Conservation (phyloP, 2,113 vertebrate genomes). For the Pangasianodon gigas region DNA sequence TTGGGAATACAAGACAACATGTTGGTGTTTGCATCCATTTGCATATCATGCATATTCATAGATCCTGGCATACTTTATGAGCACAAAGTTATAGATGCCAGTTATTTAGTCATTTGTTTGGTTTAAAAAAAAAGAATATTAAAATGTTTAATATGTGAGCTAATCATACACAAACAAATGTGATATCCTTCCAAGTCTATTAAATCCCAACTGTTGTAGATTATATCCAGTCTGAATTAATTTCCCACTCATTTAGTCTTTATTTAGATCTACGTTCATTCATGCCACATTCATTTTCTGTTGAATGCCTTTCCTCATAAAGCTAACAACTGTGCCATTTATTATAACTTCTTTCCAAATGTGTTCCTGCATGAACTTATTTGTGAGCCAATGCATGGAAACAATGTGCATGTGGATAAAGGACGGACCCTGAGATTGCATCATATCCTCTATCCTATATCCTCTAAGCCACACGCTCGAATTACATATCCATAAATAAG, state of each 20-base stretch:
- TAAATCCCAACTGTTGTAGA: not conserved
- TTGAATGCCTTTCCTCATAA: not conserved
- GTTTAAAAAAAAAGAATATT: not conserved
- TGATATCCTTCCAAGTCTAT: not conserved
- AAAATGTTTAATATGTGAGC: not conserved
- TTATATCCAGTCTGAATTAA: not conserved
- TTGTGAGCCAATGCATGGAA: not conserved
- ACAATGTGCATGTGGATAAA: not conserved
- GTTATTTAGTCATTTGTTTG: not conserved
- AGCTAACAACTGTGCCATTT: not conserved
- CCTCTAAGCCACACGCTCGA: not conserved
- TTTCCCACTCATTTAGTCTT: not conserved
- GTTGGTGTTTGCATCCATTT: not conserved
- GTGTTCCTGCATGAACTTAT: not conserved
- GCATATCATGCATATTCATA: not conserved
- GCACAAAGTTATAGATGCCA: not conserved
- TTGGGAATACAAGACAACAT: not conserved
- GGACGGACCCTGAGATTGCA: constrained; percentile 1
- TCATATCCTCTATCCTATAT: constrained; percentile 27
- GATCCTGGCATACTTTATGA: not conserved
- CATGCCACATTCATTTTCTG: not conserved
- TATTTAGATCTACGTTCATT: not conserved
- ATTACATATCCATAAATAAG: constrained; percentile 24
- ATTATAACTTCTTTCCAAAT: not conserved
- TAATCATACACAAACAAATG: not conserved